Conservation (phyloP, 2,113 vertebrate genomes). For the Anarhynchus alexandrinus region DNA sequence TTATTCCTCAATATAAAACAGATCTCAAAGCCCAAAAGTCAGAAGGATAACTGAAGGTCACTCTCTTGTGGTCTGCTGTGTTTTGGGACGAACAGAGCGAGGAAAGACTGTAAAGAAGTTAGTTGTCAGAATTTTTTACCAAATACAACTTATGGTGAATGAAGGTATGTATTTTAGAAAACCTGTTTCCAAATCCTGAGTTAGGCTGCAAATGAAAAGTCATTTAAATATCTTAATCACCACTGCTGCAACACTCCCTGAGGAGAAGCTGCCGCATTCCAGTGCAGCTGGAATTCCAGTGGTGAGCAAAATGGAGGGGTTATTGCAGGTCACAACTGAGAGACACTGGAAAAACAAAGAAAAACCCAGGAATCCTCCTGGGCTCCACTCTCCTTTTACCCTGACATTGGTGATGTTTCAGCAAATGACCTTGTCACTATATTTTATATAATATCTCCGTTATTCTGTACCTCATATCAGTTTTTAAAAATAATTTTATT, state of each 20-base stretch:
- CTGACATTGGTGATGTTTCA: neutral
- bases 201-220: neutral
- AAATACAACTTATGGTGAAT: neutral
- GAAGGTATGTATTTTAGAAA: neutral
- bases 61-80: neutral
- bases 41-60: neutral
- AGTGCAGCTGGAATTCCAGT: slow-evolving; percentile 42
- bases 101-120: neutral
- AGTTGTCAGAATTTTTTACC: neutral
- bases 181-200: neutral
- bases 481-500: neutral
- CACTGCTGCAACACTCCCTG: neutral
- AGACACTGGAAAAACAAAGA: slow-evolving; percentile 19
- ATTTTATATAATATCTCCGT: neutral
- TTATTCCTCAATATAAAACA: neutral
- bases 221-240: neutral
- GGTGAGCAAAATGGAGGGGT: neutral
- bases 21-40: neutral
- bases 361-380: neutral
- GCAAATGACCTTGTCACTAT: neutral
- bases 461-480: neutral
- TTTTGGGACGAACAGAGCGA: neutral
- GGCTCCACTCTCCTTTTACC: neutral
- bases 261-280: slow-evolving; percentile 29
- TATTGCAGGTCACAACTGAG: slow-evolving; percentile 36